Base-by-base conservation (phyloP, 2,888 invertebrate genomes). In the Camponotus fellah region DNA sequence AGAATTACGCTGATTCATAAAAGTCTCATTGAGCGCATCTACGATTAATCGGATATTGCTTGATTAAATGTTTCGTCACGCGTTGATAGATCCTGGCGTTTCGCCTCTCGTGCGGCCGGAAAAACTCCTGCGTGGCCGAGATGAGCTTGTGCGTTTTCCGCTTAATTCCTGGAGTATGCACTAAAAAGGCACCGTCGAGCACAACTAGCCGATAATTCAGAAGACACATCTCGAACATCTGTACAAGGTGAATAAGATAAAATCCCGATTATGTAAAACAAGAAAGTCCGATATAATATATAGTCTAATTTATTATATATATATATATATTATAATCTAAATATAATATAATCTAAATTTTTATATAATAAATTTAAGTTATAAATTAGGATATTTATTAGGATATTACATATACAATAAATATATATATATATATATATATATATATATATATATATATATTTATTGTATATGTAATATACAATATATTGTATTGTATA, bases 211-310 rank as follows among this genome's bases (percentile, higher is more conserved):
- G 96, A 93, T 97, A 97, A 89, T 96, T 96, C 94, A 96, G 95
- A 86, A 97, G 96, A 93, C 97, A 97, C 95, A 97, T 96, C 94
- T 97, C 97, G 92, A 97, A 95, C 97, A 97, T 97, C 97, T 97
- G 94, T 0, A 91, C n/a, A 93, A 60, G 69, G 32, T 62, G 32
- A 71, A 75, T 76, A 64, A 64, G 5, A 21, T 32, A 34, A 3
- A 32, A 17, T 8, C 17, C n/a, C 14, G 17, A 64, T 53, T 17
- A 53, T n/a, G 2, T n/a, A 53, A 49, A 17, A 14, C 46, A 14
- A 46, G 14, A 46, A 49, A 37, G 37, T 26, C 26, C 26, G 26
- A 37, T 37, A 37, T 37, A 37, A 37, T 37, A 37, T 5, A 37
- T 37, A 37, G 5, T 37, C 4, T 37, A 37, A 37, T 37, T 37